Base-by-base conservation (phyloP, 2,888 invertebrate species). In the Lasioglossum pauxillum region DNA sequence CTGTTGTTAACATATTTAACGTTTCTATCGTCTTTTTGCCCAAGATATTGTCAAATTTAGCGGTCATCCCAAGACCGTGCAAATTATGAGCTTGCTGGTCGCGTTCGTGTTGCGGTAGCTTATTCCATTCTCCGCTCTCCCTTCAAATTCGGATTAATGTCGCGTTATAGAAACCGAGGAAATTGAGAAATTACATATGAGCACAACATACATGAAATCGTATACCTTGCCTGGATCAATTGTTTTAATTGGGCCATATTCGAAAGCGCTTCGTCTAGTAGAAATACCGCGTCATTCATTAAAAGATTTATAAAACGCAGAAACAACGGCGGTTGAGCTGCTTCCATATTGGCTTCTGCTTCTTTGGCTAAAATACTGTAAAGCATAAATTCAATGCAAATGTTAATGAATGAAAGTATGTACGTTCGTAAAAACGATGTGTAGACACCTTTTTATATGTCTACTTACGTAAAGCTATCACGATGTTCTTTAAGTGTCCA, bases 221-320 rank as follows among this genome's bases (percentile, higher is more conserved):
- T 38, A 92, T 95, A 97, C 97, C 97, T 97, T 12, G 97, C 97
- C 88, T 97, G 96, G 94, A 98, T 97, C 95, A 98, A 96, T 89
- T 98, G 98, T 81, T 97, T 97, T 83, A 99, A 97, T 95, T 98
- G 98, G 77, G 98, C 97, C 97, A 99, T 98, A 94, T 98, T 98
- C 5, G 97, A 96, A 23, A 98, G 96, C 0, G 99, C 98, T 94
- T 99, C 99, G 94, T 99, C 99, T 88, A 99, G 95, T 23, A 99
- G 96, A 94, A 98, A 99, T 57, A 99, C 99, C 80, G 99, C 99
- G 96, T 99, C 99, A 94, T 99, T 99, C 95, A 99, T 99, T 27
- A 99, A 96, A 88, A 99, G 96, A 96, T 99, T 99, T 60, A 99
- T 97, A 94, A 99, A 99, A 75, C 99, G 97, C 73, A 99, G 96